Evolutionary conservation across 1,140 invertebrate genomes (phyloP), one percentile per base, ranked within the genome.

Genomic region (Drosophila ananassae): DNA sequence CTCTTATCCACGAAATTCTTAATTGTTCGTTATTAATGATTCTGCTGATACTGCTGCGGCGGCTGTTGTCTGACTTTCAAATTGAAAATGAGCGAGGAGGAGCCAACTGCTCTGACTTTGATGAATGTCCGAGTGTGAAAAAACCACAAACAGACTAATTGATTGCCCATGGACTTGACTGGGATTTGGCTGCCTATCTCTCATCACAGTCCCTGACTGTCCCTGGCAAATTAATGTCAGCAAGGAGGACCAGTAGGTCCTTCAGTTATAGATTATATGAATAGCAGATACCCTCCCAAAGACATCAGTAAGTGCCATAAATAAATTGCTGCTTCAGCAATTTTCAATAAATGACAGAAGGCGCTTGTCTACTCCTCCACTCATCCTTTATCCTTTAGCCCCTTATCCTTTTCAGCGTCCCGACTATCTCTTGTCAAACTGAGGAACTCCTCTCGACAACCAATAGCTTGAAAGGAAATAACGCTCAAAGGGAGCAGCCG

Each of bases 11-110:
- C 61, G 69, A 73, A 69, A 71, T 80, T 82, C 79, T 82, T 82
- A 82, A 81, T 81, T 81, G 79, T 81, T 82, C 80, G 79, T 82
- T 81, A 81, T 81, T 82, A 81, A 81, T 81, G 78, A 81, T 81
- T 73, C 54, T 64, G 44, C 69, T 73, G 62, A 64, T 72, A 71
- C 32, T 37, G 41, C 30, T 41, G 39, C 4, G 25, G 25, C 41
- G 44, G 34, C 55, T 66, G 52, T 25, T 50, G 10, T 71, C 51
- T 73, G 78, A 82, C 61, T 82, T 64, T 82, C 73, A 82, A 81
- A 82, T 82, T 82, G 79, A 82, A 82, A 82, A 82, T 69, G 79
- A 68, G 61, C 44, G 25, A 30, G 32, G 44, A 41, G 17, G 17
- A 17, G 17, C 17, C 59, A 21, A 8, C 8, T 24, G 13, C 13